A percentile compares a stretch with the other conserved stretches of the same genome.
Evolutionary conservation across 2,797 vertebrate species (phyloP).

Genomic region (Channa striata): DNA sequence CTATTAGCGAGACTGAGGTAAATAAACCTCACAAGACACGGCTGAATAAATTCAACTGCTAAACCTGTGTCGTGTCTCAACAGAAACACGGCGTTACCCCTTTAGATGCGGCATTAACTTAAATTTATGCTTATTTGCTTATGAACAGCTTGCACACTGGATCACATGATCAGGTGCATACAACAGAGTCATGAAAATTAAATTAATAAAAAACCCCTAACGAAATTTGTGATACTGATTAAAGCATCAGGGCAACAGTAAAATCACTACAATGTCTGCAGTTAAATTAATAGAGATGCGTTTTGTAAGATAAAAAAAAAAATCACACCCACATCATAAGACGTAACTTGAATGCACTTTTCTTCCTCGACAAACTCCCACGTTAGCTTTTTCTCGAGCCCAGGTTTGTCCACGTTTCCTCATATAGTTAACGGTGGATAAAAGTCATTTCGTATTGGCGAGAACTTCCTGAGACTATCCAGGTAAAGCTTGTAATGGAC

Average conservation of each 20-base stretch:
- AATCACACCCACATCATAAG: not conserved
- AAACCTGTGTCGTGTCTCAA: conserved; percentile 60
- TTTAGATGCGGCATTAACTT: conserved; percentile 57
- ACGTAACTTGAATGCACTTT: not conserved
- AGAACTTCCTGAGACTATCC: conserved; percentile 58
- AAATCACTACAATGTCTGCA: not conserved
- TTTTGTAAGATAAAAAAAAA: not conserved
- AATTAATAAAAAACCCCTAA: not conserved
- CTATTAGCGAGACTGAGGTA: conserved; percentile 80
- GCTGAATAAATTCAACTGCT: conserved; percentile 77
- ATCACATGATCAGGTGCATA: not conserved
- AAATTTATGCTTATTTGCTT: not conserved
- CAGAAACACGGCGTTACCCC: conserved; percentile 58
- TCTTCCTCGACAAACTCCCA: not conserved
- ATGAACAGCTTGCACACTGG: conserved; percentile 2
- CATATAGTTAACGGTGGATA: conserved; percentile 52
- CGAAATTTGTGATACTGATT: not conserved
- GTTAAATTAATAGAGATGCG: not conserved
- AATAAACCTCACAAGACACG: conserved; percentile 81
- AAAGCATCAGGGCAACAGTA: not conserved
- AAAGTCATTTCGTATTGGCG: conserved; percentile 50
- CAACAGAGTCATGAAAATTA: not conserved
- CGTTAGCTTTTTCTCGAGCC: conserved; percentile 25
- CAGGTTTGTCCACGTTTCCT: conserved; percentile 29
- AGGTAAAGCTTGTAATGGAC: conserved; percentile 73